Conservation (phyloP, 2,888 invertebrate genomes). For the Stenichneumon culpator region DNA sequence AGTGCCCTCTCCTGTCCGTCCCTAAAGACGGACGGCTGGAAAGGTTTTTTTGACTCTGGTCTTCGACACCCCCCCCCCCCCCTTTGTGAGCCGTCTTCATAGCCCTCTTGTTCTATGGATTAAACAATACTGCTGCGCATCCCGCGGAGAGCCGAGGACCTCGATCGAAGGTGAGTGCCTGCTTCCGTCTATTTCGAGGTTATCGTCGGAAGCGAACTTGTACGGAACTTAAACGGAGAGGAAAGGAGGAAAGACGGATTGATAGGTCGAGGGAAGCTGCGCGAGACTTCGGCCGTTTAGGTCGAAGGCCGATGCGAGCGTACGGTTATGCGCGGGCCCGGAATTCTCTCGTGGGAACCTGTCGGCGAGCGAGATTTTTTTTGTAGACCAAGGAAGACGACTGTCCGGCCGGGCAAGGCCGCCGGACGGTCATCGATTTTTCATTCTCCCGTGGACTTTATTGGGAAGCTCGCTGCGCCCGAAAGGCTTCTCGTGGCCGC, state of each 20-base stretch:
- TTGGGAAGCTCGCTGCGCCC: neutral
- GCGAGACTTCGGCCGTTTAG: too few species aligned
- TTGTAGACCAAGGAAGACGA: neutral
- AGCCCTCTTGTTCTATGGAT: constrained; percentile 36
- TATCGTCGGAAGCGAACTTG: neutral
- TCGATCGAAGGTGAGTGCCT: constrained; percentile 29
- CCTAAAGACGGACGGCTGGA: neutral
- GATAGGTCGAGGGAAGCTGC: neutral
- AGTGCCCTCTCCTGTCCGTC: constrained; percentile 5
- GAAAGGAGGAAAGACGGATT: neutral
- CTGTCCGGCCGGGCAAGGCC: neutral
- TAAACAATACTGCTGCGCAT: constrained; percentile 36
- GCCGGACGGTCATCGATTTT: constrained; percentile 7
- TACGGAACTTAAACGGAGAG: neutral
- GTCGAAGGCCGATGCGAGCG: neutral
- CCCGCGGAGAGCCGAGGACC: constrained; percentile 24
- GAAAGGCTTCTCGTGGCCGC: neutral
- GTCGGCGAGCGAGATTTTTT: constrained; percentile 3
- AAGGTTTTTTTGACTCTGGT: neutral
- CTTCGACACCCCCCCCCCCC: constrained; percentile 7
- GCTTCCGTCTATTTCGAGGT: neutral
- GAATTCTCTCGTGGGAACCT: neutral
- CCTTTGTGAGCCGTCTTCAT: neutral
- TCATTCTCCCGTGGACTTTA: neutral
- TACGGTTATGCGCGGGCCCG: neutral